A percentile compares a stretch with the other conserved stretches of the same genome.
phyloP scores from a whole-genome alignment of 2,113 vertebrate genomes.

The Indicator indicator region DNA sequence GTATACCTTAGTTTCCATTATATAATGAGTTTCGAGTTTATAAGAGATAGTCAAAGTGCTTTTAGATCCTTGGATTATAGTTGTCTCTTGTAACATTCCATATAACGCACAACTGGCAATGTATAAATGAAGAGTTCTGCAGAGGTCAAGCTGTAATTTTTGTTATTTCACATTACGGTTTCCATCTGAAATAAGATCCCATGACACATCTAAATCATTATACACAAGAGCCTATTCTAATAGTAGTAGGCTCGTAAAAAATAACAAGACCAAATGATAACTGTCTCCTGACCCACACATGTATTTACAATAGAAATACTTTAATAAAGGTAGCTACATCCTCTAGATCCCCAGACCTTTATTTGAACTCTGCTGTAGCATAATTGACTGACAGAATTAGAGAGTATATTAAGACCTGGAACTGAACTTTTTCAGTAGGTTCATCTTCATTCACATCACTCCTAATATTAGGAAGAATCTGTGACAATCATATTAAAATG shows the following conservation, averaged over 20 bases:
- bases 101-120: not conserved
- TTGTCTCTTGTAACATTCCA: not conserved
- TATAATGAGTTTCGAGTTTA: not conserved
- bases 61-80: not conserved
- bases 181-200: slow-evolving; percentile 70
- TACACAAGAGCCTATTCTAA: slow-evolving; percentile 66
- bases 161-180: slow-evolving; percentile 45
- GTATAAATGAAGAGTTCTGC: not conserved
- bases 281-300: slow-evolving; percentile 71
- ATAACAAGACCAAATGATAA: slow-evolving; percentile 74
- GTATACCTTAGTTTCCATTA: not conserved
- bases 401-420: slow-evolving; percentile 77
- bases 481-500: slow-evolving; percentile 76
- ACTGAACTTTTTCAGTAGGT: slow-evolving; percentile 78
- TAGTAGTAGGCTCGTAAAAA: slow-evolving; percentile 72
- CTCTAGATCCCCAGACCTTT: slow-evolving; percentile 80
- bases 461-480: slow-evolving; percentile 76
- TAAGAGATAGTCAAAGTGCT: not conserved
- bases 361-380: slow-evolving; percentile 75
- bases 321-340: slow-evolving; percentile 78
- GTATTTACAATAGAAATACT: slow-evolving; percentile 70
- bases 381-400: slow-evolving; percentile 80
- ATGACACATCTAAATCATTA: slow-evolving; percentile 60
- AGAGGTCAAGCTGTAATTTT: slow-evolving; percentile 43
- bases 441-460: slow-evolving; percentile 73